Evolutionary conservation across 2,888 invertebrate genomes (phyloP).

Genomic region (Lissonota sp.): DNA sequence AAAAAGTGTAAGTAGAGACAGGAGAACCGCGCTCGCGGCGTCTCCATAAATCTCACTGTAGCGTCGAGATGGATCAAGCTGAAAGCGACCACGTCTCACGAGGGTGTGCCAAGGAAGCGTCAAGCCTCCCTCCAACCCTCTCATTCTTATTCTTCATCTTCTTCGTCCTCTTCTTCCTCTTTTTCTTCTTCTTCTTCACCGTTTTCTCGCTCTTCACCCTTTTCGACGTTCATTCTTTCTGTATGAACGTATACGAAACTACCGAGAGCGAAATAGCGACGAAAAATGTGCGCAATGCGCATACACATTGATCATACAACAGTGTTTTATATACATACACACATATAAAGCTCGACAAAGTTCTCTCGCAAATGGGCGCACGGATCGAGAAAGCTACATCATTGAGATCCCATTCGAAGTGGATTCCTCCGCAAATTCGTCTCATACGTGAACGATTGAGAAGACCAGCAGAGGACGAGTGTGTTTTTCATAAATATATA

Average conservation of each 20-base stretch:
- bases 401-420: conserved; percentile 71
- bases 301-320: conserved; percentile 63
- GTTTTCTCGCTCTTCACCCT: conserved; percentile 50
- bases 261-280: conserved; percentile 50
- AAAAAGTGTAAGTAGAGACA: conserved; percentile 40
- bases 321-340: conserved; percentile 24
- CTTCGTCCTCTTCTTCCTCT: conserved; percentile 35
- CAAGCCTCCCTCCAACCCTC: conserved; percentile 55
- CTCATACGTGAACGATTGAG: conserved; percentile 66
- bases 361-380: conserved; percentile 43
- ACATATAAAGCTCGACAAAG: conserved; percentile 8
- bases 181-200: conserved; percentile 27
- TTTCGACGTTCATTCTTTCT: conserved; percentile 29
- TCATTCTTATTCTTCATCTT: conserved; percentile 27
- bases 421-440: conserved; percentile 76
- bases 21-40: conserved; percentile 68
- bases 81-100: conserved; percentile 80
- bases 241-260: conserved; percentile 35
- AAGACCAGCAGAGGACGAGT: conserved; percentile 16
- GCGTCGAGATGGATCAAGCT: conserved; percentile 82
- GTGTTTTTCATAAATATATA: neutral
- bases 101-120: conserved; percentile 68
- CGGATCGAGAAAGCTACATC: conserved; percentile 56
- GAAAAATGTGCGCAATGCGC: conserved; percentile 65
- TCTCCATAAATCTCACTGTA: conserved; percentile 83